Evolutionary conservation across 1,140 invertebrate genomes (phyloP).

Genomic region (Phenacoccus solenopsis): DNA sequence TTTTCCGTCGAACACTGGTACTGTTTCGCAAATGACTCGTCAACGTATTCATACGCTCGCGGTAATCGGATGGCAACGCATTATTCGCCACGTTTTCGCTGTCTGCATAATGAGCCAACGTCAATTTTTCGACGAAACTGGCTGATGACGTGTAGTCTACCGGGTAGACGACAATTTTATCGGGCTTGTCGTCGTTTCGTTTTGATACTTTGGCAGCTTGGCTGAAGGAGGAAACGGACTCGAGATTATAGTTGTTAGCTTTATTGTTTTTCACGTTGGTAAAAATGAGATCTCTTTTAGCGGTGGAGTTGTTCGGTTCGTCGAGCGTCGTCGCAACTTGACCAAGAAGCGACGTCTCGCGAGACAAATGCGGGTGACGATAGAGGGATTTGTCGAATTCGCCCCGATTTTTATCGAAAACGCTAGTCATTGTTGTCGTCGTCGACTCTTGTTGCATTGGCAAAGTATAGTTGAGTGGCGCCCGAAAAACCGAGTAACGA

Average conservation of each 20-base stretch:
- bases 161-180: background rate
- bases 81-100: conserved; percentile 18
- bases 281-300: background rate
- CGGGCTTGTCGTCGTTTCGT: background rate
- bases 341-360: background rate
- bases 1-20: too few species aligned
- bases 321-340: background rate
- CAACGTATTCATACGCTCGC: conserved; percentile 24
- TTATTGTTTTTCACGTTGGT: background rate
- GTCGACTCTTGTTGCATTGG: background rate
- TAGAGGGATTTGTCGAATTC: background rate
- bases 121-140: conserved; percentile 25
- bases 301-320: background rate
- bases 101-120: conserved; percentile 25
- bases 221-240: too few species aligned
- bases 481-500: background rate
- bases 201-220: background rate
- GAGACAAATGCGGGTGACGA: background rate
- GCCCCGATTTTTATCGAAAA: background rate
- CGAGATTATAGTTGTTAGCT: background rate
- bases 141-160: conserved; percentile 4
- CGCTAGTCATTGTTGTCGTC: background rate
- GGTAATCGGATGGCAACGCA: conserved; percentile 17
- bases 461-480: background rate
- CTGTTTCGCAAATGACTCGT: conserved; percentile 23